phyloP scores from a whole-genome alignment of 35 echinoderm and acorn worm species.

The Patiria miniata region DNA sequence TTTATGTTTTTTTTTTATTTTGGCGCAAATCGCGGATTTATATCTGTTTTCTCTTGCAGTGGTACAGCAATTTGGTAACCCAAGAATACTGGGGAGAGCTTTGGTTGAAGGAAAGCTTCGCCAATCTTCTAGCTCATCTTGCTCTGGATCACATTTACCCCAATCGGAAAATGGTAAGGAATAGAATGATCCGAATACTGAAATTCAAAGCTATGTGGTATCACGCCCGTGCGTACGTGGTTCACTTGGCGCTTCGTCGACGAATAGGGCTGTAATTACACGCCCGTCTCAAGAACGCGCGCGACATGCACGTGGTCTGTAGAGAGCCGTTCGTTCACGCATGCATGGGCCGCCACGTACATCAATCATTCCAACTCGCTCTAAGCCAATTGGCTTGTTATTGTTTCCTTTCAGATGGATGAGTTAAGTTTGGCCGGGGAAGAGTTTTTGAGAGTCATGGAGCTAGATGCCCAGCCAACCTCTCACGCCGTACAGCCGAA shows the following conservation, averaged over 20 bases:
- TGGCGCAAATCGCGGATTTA: background rate
- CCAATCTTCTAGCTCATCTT: constrained; percentile 65
- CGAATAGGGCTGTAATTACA: background rate
- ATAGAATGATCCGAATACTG: background rate
- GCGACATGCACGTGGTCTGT: background rate
- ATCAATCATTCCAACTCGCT: background rate
- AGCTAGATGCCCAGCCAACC: constrained; percentile 68
- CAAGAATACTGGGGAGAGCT: constrained; percentile 91
- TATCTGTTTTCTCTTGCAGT: constrained; percentile 60
- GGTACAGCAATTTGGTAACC: constrained; percentile 89
- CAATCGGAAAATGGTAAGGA: constrained; percentile 63
- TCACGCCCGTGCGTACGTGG: background rate
- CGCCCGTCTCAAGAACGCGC: background rate
- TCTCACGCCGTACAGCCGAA: constrained; percentile 79
- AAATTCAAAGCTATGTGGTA: too few relatives aligned
- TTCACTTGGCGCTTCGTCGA: too few relatives aligned
- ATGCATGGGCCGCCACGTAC: background rate
- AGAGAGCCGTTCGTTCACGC: background rate
- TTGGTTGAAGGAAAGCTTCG: constrained; percentile 95
- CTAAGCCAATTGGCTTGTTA: background rate
- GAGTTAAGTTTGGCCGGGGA: constrained; percentile 60
- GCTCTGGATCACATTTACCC: constrained; percentile 81
- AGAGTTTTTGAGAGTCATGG: constrained; percentile 61
- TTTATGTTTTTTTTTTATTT: too few relatives aligned
- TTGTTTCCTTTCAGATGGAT: constrained; percentile 58